These are phyloP conservation scores for Meriones psammophilus DNA, from an alignment of 2,797 vertebrate genomes.

Conservation along the genomic window DNA sequence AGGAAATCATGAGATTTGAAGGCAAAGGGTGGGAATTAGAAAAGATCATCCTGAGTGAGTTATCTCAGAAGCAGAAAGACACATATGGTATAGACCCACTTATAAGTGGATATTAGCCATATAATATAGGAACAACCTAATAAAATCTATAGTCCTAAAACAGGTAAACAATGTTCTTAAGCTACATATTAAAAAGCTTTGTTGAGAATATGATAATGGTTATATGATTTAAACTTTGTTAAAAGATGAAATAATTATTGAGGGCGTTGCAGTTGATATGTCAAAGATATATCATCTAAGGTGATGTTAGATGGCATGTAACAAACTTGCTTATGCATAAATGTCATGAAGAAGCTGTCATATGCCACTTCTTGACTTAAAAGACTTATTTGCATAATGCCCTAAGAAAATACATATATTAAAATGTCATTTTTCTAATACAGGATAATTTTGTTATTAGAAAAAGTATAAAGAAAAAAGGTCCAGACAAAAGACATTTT, in stretches of 20 bases:
- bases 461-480: neutral
- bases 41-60: no score
- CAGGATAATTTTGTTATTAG: neutral
- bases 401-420: constrained; percentile 8
- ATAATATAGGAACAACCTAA: no score
- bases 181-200: neutral
- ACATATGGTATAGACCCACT: no score
- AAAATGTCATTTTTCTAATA: neutral
- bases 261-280: neutral
- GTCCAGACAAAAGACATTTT: neutral
- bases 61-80: no score
- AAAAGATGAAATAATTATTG: neutral
- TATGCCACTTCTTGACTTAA: neutral
- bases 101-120: no score
- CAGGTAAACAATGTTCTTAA: neutral
- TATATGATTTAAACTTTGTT: neutral
- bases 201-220: neutral
- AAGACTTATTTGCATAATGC: neutral
- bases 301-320: constrained; percentile 4
- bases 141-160: no score
- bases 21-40: no score
- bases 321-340: constrained; percentile 1
- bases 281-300: neutral
- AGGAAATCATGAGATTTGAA: no score
- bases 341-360: neutral